Conservation (phyloP, 2,797 vertebrate genomes). For the Microctenopoma lineatum region DNA sequence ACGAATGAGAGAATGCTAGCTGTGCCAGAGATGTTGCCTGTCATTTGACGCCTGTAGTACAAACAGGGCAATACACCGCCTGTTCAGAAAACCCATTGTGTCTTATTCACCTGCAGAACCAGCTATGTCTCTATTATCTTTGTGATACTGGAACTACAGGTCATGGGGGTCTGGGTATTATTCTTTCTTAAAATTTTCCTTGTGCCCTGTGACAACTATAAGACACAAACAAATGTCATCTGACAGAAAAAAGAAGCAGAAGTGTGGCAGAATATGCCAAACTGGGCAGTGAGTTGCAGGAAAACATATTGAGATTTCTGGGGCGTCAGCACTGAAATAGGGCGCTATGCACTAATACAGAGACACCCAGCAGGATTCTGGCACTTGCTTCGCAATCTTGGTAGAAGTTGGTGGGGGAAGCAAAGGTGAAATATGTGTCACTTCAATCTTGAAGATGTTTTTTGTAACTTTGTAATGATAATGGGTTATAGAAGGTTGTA, state of each 20-base stretch:
- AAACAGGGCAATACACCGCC: slow-evolving; percentile 13
- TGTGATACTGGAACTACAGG: slow-evolving; percentile 12
- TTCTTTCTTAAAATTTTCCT: slow-evolving; percentile 26
- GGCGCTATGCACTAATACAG: neutral
- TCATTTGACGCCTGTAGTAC: slow-evolving; percentile 19
- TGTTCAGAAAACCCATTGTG: slow-evolving; percentile 35
- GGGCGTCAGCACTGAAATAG: slow-evolving; percentile 18
- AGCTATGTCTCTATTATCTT: slow-evolving; percentile 26
- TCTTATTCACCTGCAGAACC: slow-evolving; percentile 43
- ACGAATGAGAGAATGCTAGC: slow-evolving; percentile 15
- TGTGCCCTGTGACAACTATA: slow-evolving; percentile 23
- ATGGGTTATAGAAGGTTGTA: too few relatives aligned
- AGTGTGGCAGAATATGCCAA: slow-evolving; percentile 23
- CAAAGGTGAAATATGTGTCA: neutral
- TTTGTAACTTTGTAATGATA: too few relatives aligned
- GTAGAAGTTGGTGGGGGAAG: neutral
- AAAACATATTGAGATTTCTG: slow-evolving; percentile 10
- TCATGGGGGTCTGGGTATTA: slow-evolving; percentile 29
- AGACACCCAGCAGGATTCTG: neutral
- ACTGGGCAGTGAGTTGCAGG: neutral
- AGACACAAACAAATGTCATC: slow-evolving; percentile 38
- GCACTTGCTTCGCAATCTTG: neutral
- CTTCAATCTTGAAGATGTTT: too few relatives aligned
- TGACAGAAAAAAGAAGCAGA: slow-evolving; percentile 6
- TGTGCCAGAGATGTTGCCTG: slow-evolving; percentile 11